Percentiles rank a stretch among this genome's conserved stretches.
phyloP scores from a whole-genome alignment of 2,113 vertebrate genomes.

The Pelobates fuscus region DNA sequence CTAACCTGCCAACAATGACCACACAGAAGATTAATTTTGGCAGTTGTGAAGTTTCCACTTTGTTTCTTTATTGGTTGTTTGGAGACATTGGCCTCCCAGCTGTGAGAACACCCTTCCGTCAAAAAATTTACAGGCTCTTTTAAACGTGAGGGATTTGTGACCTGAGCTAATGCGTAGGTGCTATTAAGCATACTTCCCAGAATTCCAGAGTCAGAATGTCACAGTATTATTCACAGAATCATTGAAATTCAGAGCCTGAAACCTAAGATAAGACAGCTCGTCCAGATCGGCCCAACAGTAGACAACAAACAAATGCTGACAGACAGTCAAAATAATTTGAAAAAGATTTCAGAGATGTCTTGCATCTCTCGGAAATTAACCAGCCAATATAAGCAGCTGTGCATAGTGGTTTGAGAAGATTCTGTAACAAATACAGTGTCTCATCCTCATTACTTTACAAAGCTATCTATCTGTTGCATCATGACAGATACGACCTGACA shows the following conservation, averaged over 20 bases:
- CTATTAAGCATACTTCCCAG: not conserved
- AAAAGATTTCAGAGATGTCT: constrained; percentile 27
- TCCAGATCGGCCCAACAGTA: not conserved
- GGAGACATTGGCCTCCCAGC: not conserved
- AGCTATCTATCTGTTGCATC: constrained; percentile 11
- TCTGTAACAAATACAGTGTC: constrained; percentile 21
- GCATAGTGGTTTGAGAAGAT: constrained; percentile 32
- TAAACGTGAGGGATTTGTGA: not conserved
- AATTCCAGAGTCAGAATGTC: not conserved
- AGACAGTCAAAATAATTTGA: constrained; percentile 47
- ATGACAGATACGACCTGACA: constrained; percentile 50
- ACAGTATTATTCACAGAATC: not conserved
- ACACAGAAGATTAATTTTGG: constrained; percentile 53
- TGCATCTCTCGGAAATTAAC: constrained; percentile 16
- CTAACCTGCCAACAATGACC: constrained; percentile 73
- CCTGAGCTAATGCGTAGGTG: constrained; percentile 24
- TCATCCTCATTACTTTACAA: not conserved
- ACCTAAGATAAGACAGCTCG: not conserved
- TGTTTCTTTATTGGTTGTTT: constrained; percentile 13
- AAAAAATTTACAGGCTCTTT: constrained; percentile 27
- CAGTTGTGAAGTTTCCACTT: constrained; percentile 30
- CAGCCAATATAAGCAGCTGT: constrained; percentile 39
- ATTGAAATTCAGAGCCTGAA: not conserved
- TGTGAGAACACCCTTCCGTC: constrained; percentile 15
- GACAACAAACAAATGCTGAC: constrained; percentile 10